These are phyloP conservation scores for Mechanitis messenoides DNA, from an alignment of 2,888 invertebrate genomes.

Conservation along the genomic window DNA sequence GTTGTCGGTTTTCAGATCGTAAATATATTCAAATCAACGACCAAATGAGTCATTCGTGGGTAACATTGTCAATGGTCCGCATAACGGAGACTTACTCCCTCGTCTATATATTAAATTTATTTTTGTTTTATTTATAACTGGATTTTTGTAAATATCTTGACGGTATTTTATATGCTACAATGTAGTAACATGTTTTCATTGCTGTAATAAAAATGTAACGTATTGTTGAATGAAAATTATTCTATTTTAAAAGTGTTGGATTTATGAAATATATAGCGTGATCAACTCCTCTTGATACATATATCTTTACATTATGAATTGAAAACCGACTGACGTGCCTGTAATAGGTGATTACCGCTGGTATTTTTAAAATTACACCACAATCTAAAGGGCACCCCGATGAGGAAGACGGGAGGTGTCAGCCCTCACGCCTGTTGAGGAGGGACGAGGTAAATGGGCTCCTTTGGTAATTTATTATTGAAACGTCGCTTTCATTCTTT, in stretches of 20 bases:
- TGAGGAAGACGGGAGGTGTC: constrained; percentile 64
- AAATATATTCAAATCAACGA: constrained; percentile 23
- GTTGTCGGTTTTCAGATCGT: background rate
- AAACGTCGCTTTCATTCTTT: constrained; percentile 61
- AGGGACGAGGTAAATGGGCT: constrained; percentile 36
- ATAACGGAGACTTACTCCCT: constrained; percentile 31
- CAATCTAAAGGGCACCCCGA: constrained; percentile 50
- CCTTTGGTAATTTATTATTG: constrained; percentile 71
- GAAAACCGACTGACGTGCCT: background rate
- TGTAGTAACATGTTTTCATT: too few relatives aligned
- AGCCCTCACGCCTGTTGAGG: constrained; percentile 44
- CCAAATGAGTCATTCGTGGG: constrained; percentile 23
- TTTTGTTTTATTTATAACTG: constrained; percentile 31
- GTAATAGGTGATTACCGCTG: constrained; percentile 4
- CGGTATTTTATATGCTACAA: too few relatives aligned
- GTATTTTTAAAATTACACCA: constrained; percentile 28
- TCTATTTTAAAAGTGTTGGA: too few relatives aligned
- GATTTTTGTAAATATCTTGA: too few relatives aligned
- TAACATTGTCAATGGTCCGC: constrained; percentile 34
- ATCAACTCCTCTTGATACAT: too few relatives aligned
- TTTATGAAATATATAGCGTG: too few relatives aligned
- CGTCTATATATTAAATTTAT: constrained; percentile 1
- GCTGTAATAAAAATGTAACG: too few relatives aligned
- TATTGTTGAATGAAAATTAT: too few relatives aligned
- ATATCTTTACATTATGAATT: background rate